A percentile compares a stretch with the other conserved stretches of the same genome.
Evolutionary conservation across 1,140 invertebrate species (phyloP).

Genomic region (Cydia amplana): DNA sequence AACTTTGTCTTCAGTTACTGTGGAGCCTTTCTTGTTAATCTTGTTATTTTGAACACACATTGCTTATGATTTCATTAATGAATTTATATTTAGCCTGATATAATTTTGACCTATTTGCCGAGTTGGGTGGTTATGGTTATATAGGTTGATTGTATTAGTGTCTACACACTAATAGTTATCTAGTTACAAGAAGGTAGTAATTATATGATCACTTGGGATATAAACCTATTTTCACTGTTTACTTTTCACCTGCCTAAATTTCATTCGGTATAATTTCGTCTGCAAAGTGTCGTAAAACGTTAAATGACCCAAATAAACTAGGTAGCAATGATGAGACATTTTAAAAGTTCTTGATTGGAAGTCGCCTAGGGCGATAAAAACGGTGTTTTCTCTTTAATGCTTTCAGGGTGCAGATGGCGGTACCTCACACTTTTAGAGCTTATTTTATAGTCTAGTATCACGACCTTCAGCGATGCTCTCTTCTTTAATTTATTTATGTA

Average conservation of each 20-base stretch:
- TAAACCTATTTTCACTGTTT: no score
- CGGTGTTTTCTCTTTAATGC: conserved; percentile 34
- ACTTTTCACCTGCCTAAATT: neutral
- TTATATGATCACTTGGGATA: no score
- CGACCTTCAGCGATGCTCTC: neutral
- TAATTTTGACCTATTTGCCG: no score
- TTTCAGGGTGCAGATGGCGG: conserved; percentile 22
- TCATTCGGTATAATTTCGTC: neutral
- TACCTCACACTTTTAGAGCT: conserved; percentile 12
- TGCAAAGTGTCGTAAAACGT: conserved; percentile 1
- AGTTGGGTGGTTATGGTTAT: no score
- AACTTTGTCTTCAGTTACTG: no score
- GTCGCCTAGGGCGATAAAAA: conserved; percentile 37
- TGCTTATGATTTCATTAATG: no score
- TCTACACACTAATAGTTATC: no score
- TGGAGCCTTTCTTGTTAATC: no score
- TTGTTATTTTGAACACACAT: no score
- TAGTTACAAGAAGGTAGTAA: no score
- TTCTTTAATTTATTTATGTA: conserved; percentile 16
- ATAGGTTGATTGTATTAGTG: no score
- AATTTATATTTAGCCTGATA: no score
- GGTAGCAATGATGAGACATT: conserved; percentile 31
- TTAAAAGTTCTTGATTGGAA: conserved; percentile 41
- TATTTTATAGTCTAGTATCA: conserved; percentile 16
- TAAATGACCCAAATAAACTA: conserved; percentile 19